Base-by-base conservation (phyloP, 2,888 invertebrate species). In the Nephrotoma guestfalica region DNA sequence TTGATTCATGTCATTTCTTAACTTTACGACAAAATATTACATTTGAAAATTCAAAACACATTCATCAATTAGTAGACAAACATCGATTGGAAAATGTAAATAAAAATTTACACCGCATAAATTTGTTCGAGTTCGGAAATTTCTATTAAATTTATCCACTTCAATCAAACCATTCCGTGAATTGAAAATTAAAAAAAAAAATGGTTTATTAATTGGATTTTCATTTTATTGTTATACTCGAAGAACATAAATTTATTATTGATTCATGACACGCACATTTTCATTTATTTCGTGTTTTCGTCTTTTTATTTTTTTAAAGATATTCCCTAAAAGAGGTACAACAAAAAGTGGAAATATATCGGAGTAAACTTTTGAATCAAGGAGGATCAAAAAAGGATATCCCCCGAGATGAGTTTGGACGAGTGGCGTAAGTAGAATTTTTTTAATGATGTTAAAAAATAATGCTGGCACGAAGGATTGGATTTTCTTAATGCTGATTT, bases 241-340 rank as follows among this genome's bases (percentile, higher is more conserved):
- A 30, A 30, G 30, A 71, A 41, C 15, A 71, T 6, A 41, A 42
- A 71, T 18, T 40, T 13, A 40, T n/a, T 86, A 57, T 86, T 57
- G 71, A 41, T 86, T 45, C 6, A 71, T 86, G n/a, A 41, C n/a
- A 42, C 15, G 41, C 41, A 85, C n/a, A 83, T 41, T 83, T 83
- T 71, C n/a, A 71, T 18, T 6, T 85, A 13, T 18, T 43, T 7
- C n/a, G 13, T 86, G 30, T 71, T 43, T 43, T 43, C 30, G 7
- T 13, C 41, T n/a, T 41, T 41, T 41, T 6, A 4, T 92, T 88
- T 93, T 92, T 91, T 92, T 93, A 90, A 92, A 97, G 98, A 92
- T 97, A 96, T 91, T 94, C 95, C 86, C 94, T 94, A 89, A 96
- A 96, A 89, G 97, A 97, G 90, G 96, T 99, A 88, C 95, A 95